Base-by-base conservation (phyloP, 1,140 invertebrate genomes). In the Drosophila takahashii region DNA sequence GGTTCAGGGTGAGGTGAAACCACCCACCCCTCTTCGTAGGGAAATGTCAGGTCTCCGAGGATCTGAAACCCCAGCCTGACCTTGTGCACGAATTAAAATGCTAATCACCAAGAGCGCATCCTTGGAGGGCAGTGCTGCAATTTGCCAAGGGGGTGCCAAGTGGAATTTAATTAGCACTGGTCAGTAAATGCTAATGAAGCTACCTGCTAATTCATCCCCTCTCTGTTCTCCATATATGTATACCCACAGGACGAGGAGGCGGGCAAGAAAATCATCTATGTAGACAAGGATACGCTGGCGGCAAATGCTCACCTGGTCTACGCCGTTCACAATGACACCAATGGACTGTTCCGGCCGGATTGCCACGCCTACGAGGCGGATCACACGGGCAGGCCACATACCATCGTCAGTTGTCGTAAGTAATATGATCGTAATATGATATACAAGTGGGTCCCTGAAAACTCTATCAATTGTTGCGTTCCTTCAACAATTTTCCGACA, bases 351-450 rank as follows among this genome's bases (percentile, higher is more conserved):
- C 5, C 73, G 51, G 9, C 77, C 91, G 18, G 71, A 77, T 22
- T 92, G 91, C 29, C 86, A 90, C 57, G 81, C 76, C 65, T 92
- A 91, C 45, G 91, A 91, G 53, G 74, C 87, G n/a, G 91, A 92
- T 83, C 91, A 92, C 45, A 91, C 79, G 0, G 87, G 78, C 50
- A 77, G 84, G 27, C 81, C 81, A 3, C 81, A 87, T 41, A 87
- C 91, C 27, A 90, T 91, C 9, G 74, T 92, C 22, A 92, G 90
- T 47, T 92, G 91, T 18, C 91, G 91, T 92, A 79, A 77, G 91
- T 91, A 3, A 9, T 5, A 47, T 1, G 11, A 37, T 29, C 1
- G 5, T n/a, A n/a, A n/a, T n/a, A n/a, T n/a, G n/a, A n/a, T n/a
- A n/a, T n/a, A n/a, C n/a, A n/a, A n/a, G 22, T 22, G 22, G 1